These are phyloP conservation scores for Drosophila trapezifrons DNA, from an alignment of 1,140 invertebrate species.

Conservation along the genomic window DNA sequence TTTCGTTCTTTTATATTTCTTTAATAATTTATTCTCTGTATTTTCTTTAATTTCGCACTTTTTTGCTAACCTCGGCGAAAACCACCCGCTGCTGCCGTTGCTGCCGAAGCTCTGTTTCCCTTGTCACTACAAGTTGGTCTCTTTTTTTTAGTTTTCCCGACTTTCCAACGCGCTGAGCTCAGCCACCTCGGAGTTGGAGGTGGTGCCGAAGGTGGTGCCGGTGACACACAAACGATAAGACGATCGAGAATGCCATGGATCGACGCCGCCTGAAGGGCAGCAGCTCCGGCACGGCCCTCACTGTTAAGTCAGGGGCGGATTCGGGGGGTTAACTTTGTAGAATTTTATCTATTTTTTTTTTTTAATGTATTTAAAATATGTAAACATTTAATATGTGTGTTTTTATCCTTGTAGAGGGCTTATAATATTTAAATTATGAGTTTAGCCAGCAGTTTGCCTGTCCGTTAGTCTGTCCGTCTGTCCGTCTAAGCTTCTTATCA, in stretches of 20 bases:
- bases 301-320: conserved; percentile 8
- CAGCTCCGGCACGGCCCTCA: conserved; percentile 13
- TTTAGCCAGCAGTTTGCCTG: no score
- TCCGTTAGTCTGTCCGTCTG: no score
- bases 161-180: conserved; percentile 29
- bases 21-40: not conserved
- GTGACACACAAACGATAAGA: conserved; percentile 36
- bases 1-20: not conserved
- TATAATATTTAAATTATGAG: no score
- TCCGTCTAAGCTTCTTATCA: no score
- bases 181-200: conserved; percentile 9
- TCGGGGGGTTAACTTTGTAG: not conserved
- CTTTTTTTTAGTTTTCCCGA: not conserved
- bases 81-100: conserved; percentile 34
- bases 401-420: no score
- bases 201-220: conserved; percentile 4
- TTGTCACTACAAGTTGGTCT: conserved; percentile 31
- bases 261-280: conserved; percentile 30
- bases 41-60: conserved; percentile 6
- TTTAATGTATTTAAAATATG: no score
- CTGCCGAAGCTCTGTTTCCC: conserved; percentile 32
- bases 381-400: no score
- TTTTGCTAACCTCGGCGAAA: conserved; percentile 35
- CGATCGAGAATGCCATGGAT: conserved; percentile 34
- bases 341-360: no score